These are phyloP conservation scores for Prorops nasuta DNA, from an alignment of 1,140 invertebrate genomes.

Conservation along the genomic window DNA sequence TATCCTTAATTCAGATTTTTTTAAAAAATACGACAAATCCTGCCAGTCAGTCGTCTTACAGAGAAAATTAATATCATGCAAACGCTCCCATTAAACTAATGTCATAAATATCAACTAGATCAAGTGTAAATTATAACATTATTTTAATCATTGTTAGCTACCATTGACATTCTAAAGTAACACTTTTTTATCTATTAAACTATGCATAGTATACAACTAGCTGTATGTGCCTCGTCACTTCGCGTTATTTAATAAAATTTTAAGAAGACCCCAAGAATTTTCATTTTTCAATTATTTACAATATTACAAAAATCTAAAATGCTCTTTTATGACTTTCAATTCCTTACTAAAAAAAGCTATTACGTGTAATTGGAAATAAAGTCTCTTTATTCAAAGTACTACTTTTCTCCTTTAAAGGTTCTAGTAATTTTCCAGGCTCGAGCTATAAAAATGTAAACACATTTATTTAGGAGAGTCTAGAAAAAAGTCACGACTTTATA, in stretches of 20 bases:
- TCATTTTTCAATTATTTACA: too few relatives aligned
- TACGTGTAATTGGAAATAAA: neutral
- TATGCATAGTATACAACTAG: conserved; percentile 3
- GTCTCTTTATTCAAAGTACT: neutral
- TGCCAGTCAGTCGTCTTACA: conserved; percentile 10
- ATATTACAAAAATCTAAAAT: neutral
- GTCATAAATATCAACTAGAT: conserved; percentile 24
- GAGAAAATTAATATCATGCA: conserved; percentile 9
- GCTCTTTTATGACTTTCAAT: neutral
- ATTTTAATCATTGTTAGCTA: conserved; percentile 29
- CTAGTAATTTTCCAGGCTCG: neutral
- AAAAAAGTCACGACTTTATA: too few relatives aligned
- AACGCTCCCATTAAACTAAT: conserved; percentile 16
- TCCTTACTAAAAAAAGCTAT: neutral
- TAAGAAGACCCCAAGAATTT: conserved; percentile 13
- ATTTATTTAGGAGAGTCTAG: too few relatives aligned
- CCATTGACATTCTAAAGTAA: conserved; percentile 31
- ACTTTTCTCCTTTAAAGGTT: neutral
- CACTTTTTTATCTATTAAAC: conserved; percentile 27
- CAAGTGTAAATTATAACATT: conserved; percentile 38
- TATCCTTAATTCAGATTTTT: conserved; percentile 19
- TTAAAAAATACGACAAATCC: conserved; percentile 11
- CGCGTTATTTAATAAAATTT: conserved; percentile 37
- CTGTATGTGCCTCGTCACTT: conserved; percentile 10
- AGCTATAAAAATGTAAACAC: too few relatives aligned